Evolutionary conservation across 2,888 invertebrate genomes (phyloP), one percentile per base, ranked within the genome.

Genomic region (Dynastes tityus): DNA sequence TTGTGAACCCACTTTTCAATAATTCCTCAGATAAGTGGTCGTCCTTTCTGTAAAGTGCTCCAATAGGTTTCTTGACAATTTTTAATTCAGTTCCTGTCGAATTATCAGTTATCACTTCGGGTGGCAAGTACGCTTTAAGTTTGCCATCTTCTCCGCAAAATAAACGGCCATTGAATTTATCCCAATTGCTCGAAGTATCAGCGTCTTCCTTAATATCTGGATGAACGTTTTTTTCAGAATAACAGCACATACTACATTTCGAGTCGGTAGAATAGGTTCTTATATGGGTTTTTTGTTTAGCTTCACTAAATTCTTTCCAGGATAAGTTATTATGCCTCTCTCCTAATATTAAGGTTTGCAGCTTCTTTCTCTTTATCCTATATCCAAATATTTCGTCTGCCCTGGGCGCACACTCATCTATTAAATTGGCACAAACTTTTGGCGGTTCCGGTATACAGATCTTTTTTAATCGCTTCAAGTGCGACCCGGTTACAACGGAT

Each of bases 361-460:
- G 49, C 27, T 71, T 73, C 45, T 80, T 81, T 61, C 68, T 70
- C 61, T 55, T 61, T 40, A 81, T 58, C 65, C 40, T 79, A 55
- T 78, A 78, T n/a, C 77, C 78, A 13, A 27, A 67, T 9, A 77
- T 32, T 0, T 80, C 79, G 49, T 81, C 81, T 29, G 79, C 68
- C 29, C 81, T 74, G 0, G 78, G 79, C 8, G 78, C 77, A 29
- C 78, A 78, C 9, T n/a, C 40, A 9, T 64, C 65, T 29, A 45
- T 32, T n/a, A 64, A 22, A 13, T 51, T 27, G 6, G 64, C 1
- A 13, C 77, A 77, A 16, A 9, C 8, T 22, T 37, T 71, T 29
- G 29, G 11, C n/a, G 73, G 71, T 32, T 67, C 75, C n/a, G 67
- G 67, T 37, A 77, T 53, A 51, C 58, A 9, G 0, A 63, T n/a